Evolutionary conservation across 2,113 vertebrate species (phyloP).

Genomic region (Perca schrenkii): DNA sequence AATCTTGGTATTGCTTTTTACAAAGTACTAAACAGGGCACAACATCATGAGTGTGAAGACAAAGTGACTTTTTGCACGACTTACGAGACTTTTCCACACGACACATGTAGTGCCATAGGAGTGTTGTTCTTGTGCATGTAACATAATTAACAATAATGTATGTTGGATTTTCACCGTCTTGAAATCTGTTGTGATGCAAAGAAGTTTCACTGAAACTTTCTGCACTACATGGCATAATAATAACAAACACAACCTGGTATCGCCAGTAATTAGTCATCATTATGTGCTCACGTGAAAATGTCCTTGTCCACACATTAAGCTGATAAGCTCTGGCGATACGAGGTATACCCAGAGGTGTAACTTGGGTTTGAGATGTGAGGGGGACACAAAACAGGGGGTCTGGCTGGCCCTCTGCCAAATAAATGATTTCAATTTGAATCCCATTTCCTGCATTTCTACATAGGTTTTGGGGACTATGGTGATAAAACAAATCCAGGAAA

Average conservation of each 20-base stretch:
- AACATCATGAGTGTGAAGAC: neutral
- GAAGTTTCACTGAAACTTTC: neutral
- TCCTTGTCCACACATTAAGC: neutral
- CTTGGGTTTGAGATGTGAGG: too few species aligned
- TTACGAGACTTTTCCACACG: conserved; percentile 15
- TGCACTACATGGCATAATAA: neutral
- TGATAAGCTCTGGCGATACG: neutral
- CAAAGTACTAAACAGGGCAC: neutral
- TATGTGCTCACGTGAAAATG: conserved; percentile 18
- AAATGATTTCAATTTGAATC: too few species aligned
- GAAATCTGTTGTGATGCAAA: neutral
- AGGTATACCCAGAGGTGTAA: too few species aligned
- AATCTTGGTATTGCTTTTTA: neutral
- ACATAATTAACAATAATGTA: neutral
- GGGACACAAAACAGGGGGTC: too few species aligned
- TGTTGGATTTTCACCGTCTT: neutral
- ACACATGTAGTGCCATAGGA: neutral
- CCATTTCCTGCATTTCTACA: too few species aligned
- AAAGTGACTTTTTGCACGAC: neutral
- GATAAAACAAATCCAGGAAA: too few species aligned
- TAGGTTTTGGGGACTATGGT: too few species aligned
- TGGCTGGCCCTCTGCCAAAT: too few species aligned
- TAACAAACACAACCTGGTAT: neutral
- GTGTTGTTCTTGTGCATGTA: neutral
- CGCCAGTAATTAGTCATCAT: conserved; percentile 4